Percentiles rank a stretch among this genome's conserved stretches.
Evolutionary conservation across 2,113 vertebrate species (phyloP).

Genomic region (Rhynchomys soricoides): DNA sequence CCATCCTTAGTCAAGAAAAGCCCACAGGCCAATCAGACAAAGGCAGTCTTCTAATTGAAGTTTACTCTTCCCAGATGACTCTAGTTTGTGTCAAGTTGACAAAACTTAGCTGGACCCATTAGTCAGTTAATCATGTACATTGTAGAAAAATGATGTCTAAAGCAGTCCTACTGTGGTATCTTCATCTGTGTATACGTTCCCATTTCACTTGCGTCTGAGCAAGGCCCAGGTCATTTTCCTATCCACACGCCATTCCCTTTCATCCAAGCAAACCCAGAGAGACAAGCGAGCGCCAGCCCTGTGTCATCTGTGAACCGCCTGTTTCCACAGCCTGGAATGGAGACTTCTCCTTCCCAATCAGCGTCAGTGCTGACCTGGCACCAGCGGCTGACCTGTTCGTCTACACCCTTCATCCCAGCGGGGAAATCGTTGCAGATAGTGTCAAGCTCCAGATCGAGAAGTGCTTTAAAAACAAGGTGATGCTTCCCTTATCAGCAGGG

Average conservation of each 20-base stretch:
- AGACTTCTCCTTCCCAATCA: conserved; percentile 84
- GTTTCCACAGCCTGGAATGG: conserved; percentile 77
- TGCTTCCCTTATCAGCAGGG: background rate
- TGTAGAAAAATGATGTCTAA: background rate
- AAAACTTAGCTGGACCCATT: background rate
- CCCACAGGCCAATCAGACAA: background rate
- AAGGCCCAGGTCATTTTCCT: background rate
- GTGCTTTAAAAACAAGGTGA: conserved; percentile 92
- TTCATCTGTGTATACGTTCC: background rate
- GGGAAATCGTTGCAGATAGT: conserved; percentile 88
- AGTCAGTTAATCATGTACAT: background rate
- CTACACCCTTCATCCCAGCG: conserved; percentile 87
- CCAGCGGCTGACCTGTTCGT: conserved; percentile 85
- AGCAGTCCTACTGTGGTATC: background rate
- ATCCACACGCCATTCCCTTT: background rate
- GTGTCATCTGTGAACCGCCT: background rate
- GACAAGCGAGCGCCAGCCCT: too few relatives aligned
- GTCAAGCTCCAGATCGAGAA: conserved; percentile 84
- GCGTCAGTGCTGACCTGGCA: conserved; percentile 82
- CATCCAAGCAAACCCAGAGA: conserved; percentile 72
- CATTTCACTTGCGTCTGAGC: background rate
- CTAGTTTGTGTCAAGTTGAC: background rate
- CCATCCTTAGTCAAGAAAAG: background rate
- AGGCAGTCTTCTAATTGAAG: background rate
- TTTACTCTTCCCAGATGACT: background rate